These are phyloP conservation scores for Phataginus tricuspis DNA, from an alignment of 2,797 vertebrate species.

Conservation along the genomic window DNA sequence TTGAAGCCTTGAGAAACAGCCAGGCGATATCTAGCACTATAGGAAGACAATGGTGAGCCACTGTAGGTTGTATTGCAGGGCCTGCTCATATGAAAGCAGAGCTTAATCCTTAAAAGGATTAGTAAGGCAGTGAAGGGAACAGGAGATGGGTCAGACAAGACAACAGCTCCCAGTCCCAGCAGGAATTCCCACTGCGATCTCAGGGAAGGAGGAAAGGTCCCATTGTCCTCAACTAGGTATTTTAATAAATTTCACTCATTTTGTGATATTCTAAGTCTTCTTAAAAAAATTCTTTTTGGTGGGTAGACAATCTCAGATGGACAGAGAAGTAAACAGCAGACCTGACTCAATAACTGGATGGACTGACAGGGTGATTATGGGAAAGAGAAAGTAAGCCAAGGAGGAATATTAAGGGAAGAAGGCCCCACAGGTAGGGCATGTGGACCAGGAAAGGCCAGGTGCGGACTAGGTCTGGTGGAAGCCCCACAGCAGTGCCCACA, in stretches of 20 bases:
- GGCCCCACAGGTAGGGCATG: neutral
- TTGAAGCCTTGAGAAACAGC: neutral
- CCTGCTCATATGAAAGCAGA: neutral
- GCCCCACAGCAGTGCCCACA: neutral
- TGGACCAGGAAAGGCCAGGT: neutral
- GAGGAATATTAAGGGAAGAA: neutral
- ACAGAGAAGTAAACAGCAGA: neutral
- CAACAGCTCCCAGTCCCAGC: neutral
- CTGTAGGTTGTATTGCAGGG: neutral
- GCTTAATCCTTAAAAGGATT: neutral
- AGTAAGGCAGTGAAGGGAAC: neutral
- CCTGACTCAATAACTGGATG: neutral
- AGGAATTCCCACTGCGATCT: neutral
- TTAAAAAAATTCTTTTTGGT: neutral
- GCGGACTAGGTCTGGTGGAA: neutral
- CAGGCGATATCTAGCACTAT: neutral
- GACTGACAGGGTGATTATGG: neutral
- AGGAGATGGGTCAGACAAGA: neutral
- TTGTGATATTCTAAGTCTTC: neutral
- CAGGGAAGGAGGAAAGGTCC: neutral
- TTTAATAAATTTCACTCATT: conserved; percentile 39
- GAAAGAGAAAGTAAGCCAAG: neutral
- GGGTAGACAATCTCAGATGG: neutral
- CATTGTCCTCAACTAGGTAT: neutral
- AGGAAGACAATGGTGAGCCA: neutral